These are phyloP conservation scores for Paralvinella palmiformis DNA, from an alignment of 1,140 invertebrate species.

Conservation along the genomic window DNA sequence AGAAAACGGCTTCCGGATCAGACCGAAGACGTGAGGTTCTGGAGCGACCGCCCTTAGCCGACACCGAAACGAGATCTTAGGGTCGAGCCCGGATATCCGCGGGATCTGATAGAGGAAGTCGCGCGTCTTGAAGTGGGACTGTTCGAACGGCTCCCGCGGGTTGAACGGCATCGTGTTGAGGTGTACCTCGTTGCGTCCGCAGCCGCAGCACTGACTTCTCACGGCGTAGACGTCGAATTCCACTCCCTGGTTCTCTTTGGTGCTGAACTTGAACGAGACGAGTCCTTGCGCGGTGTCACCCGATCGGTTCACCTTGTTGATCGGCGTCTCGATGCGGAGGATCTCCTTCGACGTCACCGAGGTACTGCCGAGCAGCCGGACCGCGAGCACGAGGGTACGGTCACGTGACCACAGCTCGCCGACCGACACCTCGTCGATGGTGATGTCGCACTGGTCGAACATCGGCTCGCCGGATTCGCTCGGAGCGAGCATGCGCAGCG, in stretches of 20 bases:
- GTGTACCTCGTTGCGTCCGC: conserved; percentile 3
- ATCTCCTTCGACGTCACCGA: conserved; percentile 15
- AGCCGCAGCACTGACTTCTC: conserved; percentile 7
- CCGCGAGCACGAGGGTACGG: conserved; percentile 13
- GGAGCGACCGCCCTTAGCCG: neutral
- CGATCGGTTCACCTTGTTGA: neutral
- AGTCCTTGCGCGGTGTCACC: neutral
- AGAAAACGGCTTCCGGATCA: conserved; percentile 10
- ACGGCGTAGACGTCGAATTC: conserved; percentile 16
- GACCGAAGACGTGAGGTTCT: conserved; percentile 13
- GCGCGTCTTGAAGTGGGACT: neutral
- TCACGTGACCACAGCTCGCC: conserved; percentile 17
- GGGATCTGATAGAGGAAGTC: neutral
- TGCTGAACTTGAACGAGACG: conserved; percentile 4
- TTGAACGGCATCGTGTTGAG: conserved; percentile 14
- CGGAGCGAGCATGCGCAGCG: neutral
- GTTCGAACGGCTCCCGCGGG: neutral
- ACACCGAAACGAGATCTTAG: conserved; percentile 9
- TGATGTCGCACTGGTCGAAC: conserved; percentile 13
- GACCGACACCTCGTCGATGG: conserved; percentile 12
- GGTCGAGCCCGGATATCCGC: conserved; percentile 16
- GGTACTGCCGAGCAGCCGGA: conserved; percentile 10
- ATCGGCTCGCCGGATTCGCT: neutral
- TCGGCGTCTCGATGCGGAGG: too few relatives aligned
- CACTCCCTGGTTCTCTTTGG: conserved; percentile 13